Evolutionary conservation across 2,113 vertebrate species (phyloP), one percentile per base, ranked within the genome.

Genomic region (human): DNA sequence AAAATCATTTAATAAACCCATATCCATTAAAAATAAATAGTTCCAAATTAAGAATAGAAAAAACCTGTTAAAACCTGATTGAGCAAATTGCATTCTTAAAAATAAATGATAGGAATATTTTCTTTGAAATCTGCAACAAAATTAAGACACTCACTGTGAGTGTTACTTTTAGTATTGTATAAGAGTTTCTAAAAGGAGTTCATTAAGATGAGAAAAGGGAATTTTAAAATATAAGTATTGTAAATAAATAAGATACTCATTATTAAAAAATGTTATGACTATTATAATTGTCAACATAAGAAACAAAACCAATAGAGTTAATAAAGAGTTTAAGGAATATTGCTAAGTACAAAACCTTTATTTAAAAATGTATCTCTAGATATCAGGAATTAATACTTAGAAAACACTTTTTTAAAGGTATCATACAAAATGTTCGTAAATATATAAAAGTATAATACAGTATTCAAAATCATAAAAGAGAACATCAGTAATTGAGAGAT

Each of bases 401-500:
- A 48, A 76, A 94, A 82, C 55, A 81, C 1, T n/a, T 96, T 94
- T 66, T 92, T 25, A 89, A 88, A 76, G 22, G 6, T 35, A 70
- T 59, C 48, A 32, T 81, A 38, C 81, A 89, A 96, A 94, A 70
- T 92, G 22, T 80, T 92, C 30, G 79, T 66, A 93, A 72, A 79
- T 18, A 88, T 35, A 48, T 79, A 86, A 91, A 79, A 94, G 81
- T 95, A 68, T 61, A 94, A 73, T 16, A 52, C 6, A 78, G 18
- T 91, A 68, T 75, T 90, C 45, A 68, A 93, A 95, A n/a, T 91
- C 57, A 96, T 93, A 95, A 93, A 93, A 89, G 27, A 45, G 8
- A n/a, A 85, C 43, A 87, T 84, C 20, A 83, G 52, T 89, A 96
- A 97, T 75, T 94, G 82, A 97, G 55, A 96, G 81, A 95, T 79